Percentiles rank a stretch among this genome's conserved stretches.
Conservation (phyloP, 2,797 vertebrate species). For the Peromyscus nudipes region DNA sequence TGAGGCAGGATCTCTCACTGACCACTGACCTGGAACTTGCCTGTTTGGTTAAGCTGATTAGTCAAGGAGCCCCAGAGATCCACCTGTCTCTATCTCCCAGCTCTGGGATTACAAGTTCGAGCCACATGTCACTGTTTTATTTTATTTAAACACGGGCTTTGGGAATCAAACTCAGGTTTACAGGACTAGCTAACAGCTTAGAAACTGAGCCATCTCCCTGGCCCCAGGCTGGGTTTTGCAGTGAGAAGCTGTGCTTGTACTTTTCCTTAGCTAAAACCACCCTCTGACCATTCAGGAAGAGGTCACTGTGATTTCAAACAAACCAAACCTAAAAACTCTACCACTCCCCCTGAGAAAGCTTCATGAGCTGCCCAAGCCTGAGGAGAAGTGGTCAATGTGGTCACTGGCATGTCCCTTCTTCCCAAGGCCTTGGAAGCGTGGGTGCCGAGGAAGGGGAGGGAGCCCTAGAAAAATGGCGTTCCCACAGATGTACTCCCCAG, state of each 20-base stretch:
- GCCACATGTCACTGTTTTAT: background rate
- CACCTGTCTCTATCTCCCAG: background rate
- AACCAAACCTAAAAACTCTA: background rate
- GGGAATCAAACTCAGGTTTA: background rate
- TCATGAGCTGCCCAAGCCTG: background rate
- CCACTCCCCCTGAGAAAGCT: background rate
- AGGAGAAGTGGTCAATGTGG: accelerated
- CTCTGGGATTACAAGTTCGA: background rate
- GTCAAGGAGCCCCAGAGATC: background rate
- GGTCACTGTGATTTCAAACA: background rate
- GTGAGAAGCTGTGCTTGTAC: accelerated
- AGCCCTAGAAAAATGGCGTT: background rate
- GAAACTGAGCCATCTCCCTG: background rate
- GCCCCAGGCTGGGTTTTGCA: background rate
- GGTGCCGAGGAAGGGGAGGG: accelerated
- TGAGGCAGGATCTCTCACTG: background rate
- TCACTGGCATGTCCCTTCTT: accelerated
- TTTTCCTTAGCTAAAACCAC: background rate
- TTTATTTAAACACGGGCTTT: background rate
- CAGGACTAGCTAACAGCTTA: background rate
- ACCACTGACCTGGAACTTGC: background rate
- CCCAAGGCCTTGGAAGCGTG: accelerated
- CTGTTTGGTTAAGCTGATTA: background rate
- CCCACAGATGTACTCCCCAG: background rate
- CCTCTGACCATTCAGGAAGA: background rate